Base-by-base conservation (phyloP, 2,797 vertebrate genomes). In the Cephalopachus bancanus region DNA sequence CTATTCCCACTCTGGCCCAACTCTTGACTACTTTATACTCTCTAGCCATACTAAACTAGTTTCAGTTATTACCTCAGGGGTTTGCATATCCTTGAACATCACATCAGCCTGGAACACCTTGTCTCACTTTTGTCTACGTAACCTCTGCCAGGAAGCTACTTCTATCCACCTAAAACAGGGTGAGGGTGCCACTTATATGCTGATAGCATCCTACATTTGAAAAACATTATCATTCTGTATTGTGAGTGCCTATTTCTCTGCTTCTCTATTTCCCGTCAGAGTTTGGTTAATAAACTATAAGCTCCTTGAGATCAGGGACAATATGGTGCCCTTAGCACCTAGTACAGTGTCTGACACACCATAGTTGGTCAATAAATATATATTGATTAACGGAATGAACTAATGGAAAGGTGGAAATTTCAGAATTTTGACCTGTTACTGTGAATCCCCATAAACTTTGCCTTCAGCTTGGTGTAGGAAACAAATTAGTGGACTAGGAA, bases 231-330 rank as follows among this genome's bases (percentile, higher is more conserved):
- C 6, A 89, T 72, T 85, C 57, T 81, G 4, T 67, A 57, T 26
- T 90, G 57, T 78, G 51, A 92, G 78, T 86, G 57, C 28, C 37
- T 93, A 51, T 76, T 89, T 90, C 65, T 95, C 67, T 81, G 69
- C 44, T 96, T 95, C n/a, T 93, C 60, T 93, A 86, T 84, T 88
- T 84, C 14, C 55, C 37, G 89, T 44, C 57, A 64, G 10, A 83
- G n/a, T 91, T 93, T 96, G n/a, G 37, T 62, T 28, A 92, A 51
- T 89, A 76, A 94, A 85, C 55, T 93, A 72, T 53, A 95, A 95
- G 20, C 7, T 95, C 59, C 67, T 84, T 88, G 84, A 84, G 26
- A 44, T 62, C 69, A 94, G 57, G n/a, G 28, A 83, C 53, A 44
- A 91, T 71, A 85, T 81, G 33, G 28, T 20, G 8, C 57, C 64